Percentiles rank a stretch among this genome's conserved stretches.
Conservation (phyloP, 2,888 invertebrate species). For the Drosophila pegasa region DNA sequence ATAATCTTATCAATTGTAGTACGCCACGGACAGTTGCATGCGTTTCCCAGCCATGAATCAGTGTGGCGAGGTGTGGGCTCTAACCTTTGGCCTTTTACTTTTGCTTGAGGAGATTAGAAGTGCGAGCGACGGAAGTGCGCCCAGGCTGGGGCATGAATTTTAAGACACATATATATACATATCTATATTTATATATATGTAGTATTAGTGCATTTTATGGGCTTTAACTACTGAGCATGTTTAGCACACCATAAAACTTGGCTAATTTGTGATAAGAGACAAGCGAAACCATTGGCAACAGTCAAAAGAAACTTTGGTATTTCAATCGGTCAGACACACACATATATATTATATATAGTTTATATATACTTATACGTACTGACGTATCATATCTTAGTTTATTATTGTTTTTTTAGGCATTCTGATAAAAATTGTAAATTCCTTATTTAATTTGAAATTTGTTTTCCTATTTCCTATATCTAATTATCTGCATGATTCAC, state of each 20-base stretch:
- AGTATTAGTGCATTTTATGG: slow-evolving; percentile 49
- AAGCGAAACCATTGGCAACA: slow-evolving; percentile 65
- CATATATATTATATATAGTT: neutral
- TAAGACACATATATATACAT: slow-evolving; percentile 19
- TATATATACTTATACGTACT: neutral
- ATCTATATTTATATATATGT: neutral
- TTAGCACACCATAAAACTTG: slow-evolving; percentile 65
- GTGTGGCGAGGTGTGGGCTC: neutral
- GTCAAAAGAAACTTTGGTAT: slow-evolving; percentile 25
- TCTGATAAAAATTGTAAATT: slow-evolving; percentile 16
- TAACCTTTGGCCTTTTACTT: slow-evolving; percentile 50
- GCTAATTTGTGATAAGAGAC: slow-evolving; percentile 43
- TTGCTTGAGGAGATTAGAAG: slow-evolving; percentile 34
- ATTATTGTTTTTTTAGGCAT: neutral
- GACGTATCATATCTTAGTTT: neutral
- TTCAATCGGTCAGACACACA: slow-evolving; percentile 24
- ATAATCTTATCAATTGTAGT: slow-evolving; percentile 52
- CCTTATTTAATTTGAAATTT: neutral
- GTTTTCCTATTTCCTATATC: neutral
- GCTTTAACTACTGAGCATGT: slow-evolving; percentile 36
- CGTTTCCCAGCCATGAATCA: slow-evolving; percentile 16
- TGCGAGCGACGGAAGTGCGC: slow-evolving; percentile 40
- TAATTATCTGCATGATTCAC: slow-evolving; percentile 17
- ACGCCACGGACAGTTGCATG: slow-evolving; percentile 21
- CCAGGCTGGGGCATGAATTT: slow-evolving; percentile 46